These are phyloP conservation scores for Zootoca vivipara DNA, from an alignment of 2,113 vertebrate genomes.

Conservation along the genomic window DNA sequence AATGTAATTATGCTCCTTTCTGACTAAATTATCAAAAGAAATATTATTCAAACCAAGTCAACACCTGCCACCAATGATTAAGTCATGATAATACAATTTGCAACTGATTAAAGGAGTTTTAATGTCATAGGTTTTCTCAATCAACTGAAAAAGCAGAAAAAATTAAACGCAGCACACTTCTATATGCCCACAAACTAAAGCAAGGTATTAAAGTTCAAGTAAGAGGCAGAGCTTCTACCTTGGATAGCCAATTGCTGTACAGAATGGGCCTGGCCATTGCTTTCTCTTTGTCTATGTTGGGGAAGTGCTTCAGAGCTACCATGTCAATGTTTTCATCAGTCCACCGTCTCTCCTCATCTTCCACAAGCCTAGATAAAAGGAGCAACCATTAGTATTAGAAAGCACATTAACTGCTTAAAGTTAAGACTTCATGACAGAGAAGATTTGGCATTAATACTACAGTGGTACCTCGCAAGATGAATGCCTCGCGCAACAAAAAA, in stretches of 20 bases:
- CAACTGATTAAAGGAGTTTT: neutral
- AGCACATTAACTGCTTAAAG: neutral
- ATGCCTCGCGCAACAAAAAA: too few relatives aligned
- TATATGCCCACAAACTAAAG: neutral
- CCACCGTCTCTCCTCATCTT: conserved; percentile 97
- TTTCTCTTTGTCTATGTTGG: conserved; percentile 95
- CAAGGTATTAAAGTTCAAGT: neutral
- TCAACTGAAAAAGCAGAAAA: neutral
- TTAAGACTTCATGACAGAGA: neutral
- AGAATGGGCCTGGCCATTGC: conserved; percentile 93
- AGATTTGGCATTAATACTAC: neutral
- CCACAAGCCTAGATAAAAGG: conserved; percentile 84
- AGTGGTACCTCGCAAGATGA: too few relatives aligned
- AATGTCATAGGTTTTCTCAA: neutral
- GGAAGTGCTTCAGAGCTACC: conserved; percentile 97
- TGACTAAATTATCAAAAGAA: neutral
- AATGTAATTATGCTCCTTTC: neutral
- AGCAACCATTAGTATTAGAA: neutral
- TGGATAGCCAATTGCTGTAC: conserved; percentile 99
- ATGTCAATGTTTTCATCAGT: conserved; percentile 96
- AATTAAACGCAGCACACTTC: neutral
- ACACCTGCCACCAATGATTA: neutral
- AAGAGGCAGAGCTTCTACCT: conserved; percentile 73
- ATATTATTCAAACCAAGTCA: neutral
- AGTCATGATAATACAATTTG: neutral